Base-by-base conservation (phyloP, 2,797 vertebrate species). In the Triplophysa bombifrons region DNA sequence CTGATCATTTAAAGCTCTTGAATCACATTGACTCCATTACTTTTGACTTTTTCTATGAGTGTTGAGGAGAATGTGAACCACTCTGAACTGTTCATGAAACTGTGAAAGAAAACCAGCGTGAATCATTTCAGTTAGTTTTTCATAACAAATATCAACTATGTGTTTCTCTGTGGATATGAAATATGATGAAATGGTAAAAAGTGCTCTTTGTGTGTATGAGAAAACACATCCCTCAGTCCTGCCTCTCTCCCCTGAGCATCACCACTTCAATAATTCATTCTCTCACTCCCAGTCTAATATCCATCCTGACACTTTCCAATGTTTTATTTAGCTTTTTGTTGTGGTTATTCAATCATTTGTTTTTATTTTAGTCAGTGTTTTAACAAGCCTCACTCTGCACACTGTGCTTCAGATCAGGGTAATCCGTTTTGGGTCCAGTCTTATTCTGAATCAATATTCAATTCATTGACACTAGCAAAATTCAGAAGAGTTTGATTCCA, bases 241-340 rank as follows among this genome's bases (percentile, higher is more conserved):
- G 9, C 13, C 25, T 64, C 16, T 48, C n/a, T 60, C 67, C 25
- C 44, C 48, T 27, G 81, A 79, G 85, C 88, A 88, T 87, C 83
- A 89, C 87, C 88, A 83, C 83, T 88, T 92, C 85, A 93, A 90
- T 90, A 90, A 91, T 92, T 91, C 77, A 92, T 89, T 80, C 86
- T 82, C 87, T 78, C 82, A 84, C 81, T 80, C 79, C 85, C 72
- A 84, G 85, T 80, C 84, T 85, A 84, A 84, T 80, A 88, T 86
- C 85, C 82, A 85, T 88, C 74, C 74, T 84, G 76, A 85, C 74
- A 61, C 80, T 80, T 74, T 67, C 63, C 70, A n/a, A 25, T 80
- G 61, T 60, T 6, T 58, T 74, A n/a, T 41, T 41, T 41, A 11
- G 10, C 41, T 38, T 53, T 64, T 75, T 30, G 34, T 61, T n/a